Evolutionary conservation across 1,140 invertebrate genomes (phyloP), one percentile per base, ranked within the genome.

Genomic region (Belonocnema kinseyi): DNA sequence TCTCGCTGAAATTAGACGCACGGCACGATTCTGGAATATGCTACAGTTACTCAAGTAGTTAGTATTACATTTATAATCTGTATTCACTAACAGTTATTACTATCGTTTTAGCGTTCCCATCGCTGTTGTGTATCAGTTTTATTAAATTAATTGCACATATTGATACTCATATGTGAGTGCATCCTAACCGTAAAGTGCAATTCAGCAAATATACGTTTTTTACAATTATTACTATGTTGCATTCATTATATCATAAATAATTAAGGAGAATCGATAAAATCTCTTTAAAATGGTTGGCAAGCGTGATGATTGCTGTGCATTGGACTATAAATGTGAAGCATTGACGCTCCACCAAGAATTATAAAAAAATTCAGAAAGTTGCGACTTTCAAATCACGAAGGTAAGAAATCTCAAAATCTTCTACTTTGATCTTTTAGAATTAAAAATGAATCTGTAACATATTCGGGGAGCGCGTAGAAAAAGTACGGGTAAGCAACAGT

Each of bases 201-300:
- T 76, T 74, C 61, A 73, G 51, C 50, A 78, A 81, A 81, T 81
- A 78, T 81, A 78, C 72, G 58, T 78, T 81, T 81, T 81, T 40
- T 50, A 72, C 70, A 19, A 72, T 14, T n/a, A 50, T 16, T 72
- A 19, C n/a, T 17, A 7, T 40, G 40, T 40, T 40, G 40, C 40
- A 40, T 19, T 10, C 56, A 50, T 50, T 50, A 50, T 50, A 46
- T 40, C 11, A 17, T 26, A 5, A 66, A 7, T 21, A 40, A 19
- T 16, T 8, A 40, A 11, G 2, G 14, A 26, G 2, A 50, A 72
- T 8, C 58, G 58, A 7, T 13, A 21, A 61, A 21, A 21, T 12
- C 19, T 2, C 26, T 13, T 61, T 70, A 33, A 70, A 13, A 40
- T 40, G 2, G n/a, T n/a, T n/a, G n/a, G n/a, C n/a, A n/a, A n/a